Base-by-base conservation (phyloP, 2,888 invertebrate species). In the Orchesellides sinensis region DNA sequence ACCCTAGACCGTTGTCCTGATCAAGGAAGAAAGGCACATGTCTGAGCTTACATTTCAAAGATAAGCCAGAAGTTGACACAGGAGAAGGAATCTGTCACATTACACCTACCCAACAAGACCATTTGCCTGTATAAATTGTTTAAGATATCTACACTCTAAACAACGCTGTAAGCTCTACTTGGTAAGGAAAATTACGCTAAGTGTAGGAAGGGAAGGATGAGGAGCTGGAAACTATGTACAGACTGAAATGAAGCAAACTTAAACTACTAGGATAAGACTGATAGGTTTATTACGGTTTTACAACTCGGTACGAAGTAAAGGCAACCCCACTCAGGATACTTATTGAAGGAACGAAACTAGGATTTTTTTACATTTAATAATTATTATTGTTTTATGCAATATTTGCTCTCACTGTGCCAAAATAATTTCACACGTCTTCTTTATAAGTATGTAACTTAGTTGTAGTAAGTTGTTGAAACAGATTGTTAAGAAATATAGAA, bases 191-290 rank as follows among this genome's bases (percentile, higher is more conserved):
- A 10, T 25, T 25, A 56, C 23, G 8, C 25, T 56, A 52, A 52
- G 61, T 52, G 17, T 49, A 63, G 19, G 19, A 61, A 45, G 35
- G 74, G 63, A 75, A 65, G 66, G 23, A 69, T 77, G 49, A 69
- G 78, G 78, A 78, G 78, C 78, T 78, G 78, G 78, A 78, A 69
- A 78, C 54, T 52, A 78, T 78, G 78, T 78, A 78, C 78, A 78
- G 78, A 78, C 78, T 78, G 78, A 78, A 29, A 78, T 78, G 78
- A 78, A 78, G 78, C 61, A 78, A 78, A 78, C 52, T 2, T 70
- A 68, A 68, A 61, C 61, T 61, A 35, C 56, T 77, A 78, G 78
- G 78, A 78, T 78, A 78, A 78, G 78, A 78, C 78, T 78, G 78
- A 78, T 78, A 78, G 78, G 59, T 78, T 70, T 70, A 70, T 70